Percentiles rank a stretch among this genome's conserved stretches.
These are phyloP conservation scores for Cyrtodaria siliqua DNA, from an alignment of 2,888 invertebrate species.

Conservation along the genomic window DNA sequence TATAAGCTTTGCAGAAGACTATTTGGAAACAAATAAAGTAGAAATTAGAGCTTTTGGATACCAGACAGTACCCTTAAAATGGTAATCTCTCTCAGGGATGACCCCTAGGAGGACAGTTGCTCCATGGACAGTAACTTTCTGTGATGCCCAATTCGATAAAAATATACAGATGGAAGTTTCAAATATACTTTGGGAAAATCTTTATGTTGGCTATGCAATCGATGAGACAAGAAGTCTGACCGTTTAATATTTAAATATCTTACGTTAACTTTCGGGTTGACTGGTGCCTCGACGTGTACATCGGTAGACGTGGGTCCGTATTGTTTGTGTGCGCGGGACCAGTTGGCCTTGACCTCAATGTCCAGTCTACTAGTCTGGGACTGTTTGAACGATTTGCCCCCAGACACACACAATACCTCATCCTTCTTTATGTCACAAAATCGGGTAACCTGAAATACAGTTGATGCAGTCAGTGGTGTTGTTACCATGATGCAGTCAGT, in stretches of 20 bases:
- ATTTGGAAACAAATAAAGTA: no score
- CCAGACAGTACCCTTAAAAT: no score
- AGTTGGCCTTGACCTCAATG: constrained; percentile 85
- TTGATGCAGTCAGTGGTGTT: no score
- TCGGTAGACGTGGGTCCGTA: constrained; percentile 84
- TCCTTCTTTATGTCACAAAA: constrained; percentile 83
- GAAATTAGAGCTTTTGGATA: no score
- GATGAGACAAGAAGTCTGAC: neutral
- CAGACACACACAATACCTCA: constrained; percentile 83
- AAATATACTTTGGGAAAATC: no score
- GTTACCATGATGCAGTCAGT: no score
- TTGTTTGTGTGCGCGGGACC: constrained; percentile 84
- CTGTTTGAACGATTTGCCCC: constrained; percentile 79
- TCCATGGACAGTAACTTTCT: no score
- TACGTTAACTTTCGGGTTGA: constrained; percentile 83
- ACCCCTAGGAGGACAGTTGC: no score
- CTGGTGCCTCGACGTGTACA: constrained; percentile 77
- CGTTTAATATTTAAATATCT: constrained; percentile 59
- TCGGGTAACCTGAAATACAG: constrained; percentile 74
- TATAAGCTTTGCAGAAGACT: no score
- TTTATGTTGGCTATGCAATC: neutral
- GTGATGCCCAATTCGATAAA: no score
- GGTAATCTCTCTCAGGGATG: no score
- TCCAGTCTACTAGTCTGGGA: constrained; percentile 74
- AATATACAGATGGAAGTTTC: no score